Conservation (phyloP, 2,888 invertebrate species). For the Trisateles emortualis region DNA sequence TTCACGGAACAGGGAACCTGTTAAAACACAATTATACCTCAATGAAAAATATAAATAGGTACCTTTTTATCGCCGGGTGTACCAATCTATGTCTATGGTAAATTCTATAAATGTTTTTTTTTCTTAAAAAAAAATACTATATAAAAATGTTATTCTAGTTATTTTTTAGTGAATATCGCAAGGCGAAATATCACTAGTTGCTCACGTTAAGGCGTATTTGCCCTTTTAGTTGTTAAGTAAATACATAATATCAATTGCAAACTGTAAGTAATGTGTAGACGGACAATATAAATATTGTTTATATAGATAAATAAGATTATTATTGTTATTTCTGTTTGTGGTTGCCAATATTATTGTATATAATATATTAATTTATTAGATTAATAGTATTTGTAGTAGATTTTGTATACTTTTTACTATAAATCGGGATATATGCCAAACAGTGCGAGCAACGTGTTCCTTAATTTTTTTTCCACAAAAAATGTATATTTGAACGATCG, state of each 20-base stretch:
- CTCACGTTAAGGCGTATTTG: slow-evolving; percentile 4
- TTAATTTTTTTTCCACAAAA: no score
- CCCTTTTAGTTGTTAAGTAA: slow-evolving; percentile 7
- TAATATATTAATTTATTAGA: slow-evolving; percentile 1
- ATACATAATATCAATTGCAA: slow-evolving; percentile 4
- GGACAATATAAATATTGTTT: slow-evolving; percentile 33
- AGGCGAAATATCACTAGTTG: slow-evolving; percentile 2
- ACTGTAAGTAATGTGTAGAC: slow-evolving; percentile 9
- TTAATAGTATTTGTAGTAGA: not conserved
- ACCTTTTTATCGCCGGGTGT: no score
- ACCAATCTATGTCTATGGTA: no score
- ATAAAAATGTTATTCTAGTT: no score
- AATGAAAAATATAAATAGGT: no score
- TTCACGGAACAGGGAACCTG: no score
- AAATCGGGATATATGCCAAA: no score
- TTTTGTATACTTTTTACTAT: slow-evolving; percentile 5
- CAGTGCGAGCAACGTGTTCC: no score
- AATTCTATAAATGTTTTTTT: no score
- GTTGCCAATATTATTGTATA: slow-evolving; percentile 15
- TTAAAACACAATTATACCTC: no score
- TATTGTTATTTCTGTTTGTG: slow-evolving; percentile 1
- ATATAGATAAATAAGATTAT: slow-evolving; percentile 15
- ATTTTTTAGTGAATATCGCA: not conserved
- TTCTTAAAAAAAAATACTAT: no score
- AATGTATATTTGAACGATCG: no score